A percentile compares a stretch with the other conserved stretches of the same genome.
phyloP scores from a whole-genome alignment of 1,140 invertebrate genomes.

The Octopus sinensis region DNA sequence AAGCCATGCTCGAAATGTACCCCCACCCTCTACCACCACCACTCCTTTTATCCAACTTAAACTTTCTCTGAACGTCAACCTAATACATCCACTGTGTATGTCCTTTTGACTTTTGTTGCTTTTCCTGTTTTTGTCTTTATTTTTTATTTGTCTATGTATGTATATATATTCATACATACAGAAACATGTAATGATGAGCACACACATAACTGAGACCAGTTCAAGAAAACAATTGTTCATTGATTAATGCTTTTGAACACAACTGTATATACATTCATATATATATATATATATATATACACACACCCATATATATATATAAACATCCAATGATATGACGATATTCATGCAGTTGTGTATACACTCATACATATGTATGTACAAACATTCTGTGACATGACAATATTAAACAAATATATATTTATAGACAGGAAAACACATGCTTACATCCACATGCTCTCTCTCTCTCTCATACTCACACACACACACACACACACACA shows the following conservation, averaged over 20 bases:
- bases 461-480: neutral
- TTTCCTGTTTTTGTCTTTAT: too few relatives aligned
- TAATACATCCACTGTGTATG: too few relatives aligned
- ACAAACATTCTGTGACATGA: neutral
- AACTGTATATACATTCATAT: neutral
- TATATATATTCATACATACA: neutral
- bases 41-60: too few relatives aligned
- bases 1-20: too few relatives aligned
- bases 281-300: neutral
- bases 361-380: neutral
- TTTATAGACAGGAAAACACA: neutral
- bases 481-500: neutral
- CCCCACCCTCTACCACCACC: too few relatives aligned
- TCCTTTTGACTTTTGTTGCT: too few relatives aligned
- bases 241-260: neutral
- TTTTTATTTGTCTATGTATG: neutral
- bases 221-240: too few relatives aligned
- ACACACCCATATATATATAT: neutral
- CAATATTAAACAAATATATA: neutral
- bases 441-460: neutral
- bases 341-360: neutral
- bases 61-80: too few relatives aligned
- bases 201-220: neutral
- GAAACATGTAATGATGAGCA: neutral
- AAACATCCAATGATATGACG: neutral